Conservation (phyloP, 2,113 vertebrate species). For the Notiomystis cincta region DNA sequence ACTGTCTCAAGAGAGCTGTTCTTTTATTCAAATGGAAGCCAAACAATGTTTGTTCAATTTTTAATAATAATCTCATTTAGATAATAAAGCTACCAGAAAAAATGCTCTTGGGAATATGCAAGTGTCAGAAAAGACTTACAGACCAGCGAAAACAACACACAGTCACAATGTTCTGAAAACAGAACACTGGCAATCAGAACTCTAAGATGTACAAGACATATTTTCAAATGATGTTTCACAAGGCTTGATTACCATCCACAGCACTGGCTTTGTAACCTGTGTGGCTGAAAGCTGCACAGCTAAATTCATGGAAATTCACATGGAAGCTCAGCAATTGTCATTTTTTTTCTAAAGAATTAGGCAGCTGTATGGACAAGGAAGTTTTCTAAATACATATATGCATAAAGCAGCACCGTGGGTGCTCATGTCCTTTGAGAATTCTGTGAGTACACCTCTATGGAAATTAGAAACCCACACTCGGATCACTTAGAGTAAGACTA, state of each 20-base stretch:
- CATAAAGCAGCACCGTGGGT: background rate
- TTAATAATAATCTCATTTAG: slow-evolving; percentile 23
- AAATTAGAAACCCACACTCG: background rate
- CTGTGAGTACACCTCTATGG: background rate
- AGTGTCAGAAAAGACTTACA: background rate
- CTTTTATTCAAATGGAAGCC: background rate
- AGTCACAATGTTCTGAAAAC: background rate
- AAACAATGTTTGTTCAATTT: background rate
- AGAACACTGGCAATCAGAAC: background rate
- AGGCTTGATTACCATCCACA: background rate
- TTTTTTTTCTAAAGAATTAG: background rate
- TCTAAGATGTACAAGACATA: accelerated
- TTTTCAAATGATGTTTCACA: background rate
- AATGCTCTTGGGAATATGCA: background rate
- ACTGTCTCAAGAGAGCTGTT: background rate
- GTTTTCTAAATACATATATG: background rate
- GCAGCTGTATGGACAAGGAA: background rate
- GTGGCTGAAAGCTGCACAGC: background rate
- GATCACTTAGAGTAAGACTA: background rate
- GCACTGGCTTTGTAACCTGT: background rate
- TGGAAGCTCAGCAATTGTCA: background rate
- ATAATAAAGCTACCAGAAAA: background rate
- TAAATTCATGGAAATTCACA: background rate
- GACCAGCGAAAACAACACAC: background rate
- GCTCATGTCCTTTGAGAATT: background rate